Conservation (phyloP, 2,888 invertebrate species). For the Tipula unca region DNA sequence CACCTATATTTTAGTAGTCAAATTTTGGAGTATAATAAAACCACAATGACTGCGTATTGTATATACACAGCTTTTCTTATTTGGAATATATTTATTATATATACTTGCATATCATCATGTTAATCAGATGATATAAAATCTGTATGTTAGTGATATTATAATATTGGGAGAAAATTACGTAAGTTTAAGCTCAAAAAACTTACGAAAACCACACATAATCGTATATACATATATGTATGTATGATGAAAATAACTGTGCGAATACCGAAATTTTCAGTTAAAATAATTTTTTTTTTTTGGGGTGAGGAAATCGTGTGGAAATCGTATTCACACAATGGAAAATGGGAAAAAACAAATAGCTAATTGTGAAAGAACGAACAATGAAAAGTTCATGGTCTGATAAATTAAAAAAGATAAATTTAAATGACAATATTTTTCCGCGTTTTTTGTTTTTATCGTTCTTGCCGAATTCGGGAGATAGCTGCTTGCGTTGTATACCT, state of each 20-base stretch:
- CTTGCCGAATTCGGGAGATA: background rate
- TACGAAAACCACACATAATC: background rate
- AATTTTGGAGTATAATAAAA: too few species aligned
- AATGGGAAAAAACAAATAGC: background rate
- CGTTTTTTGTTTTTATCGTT: background rate
- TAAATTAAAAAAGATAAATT: background rate
- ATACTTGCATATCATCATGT: background rate
- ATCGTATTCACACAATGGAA: background rate
- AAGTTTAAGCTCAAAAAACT: too few species aligned
- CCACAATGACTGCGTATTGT: too few species aligned
- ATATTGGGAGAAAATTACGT: too few species aligned
- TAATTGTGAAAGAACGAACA: background rate
- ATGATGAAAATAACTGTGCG: background rate
- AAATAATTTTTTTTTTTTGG: background rate
- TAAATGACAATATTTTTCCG: background rate
- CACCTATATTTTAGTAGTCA: background rate
- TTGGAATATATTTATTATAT: too few species aligned
- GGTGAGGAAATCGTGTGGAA: background rate
- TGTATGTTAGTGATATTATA: too few species aligned
- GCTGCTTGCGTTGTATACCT: background rate
- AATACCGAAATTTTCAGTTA: background rate
- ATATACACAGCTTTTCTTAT: too few species aligned
- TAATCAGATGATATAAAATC: background rate
- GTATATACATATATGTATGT: background rate
- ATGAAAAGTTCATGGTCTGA: background rate